Base-by-base conservation (phyloP, 1,140 invertebrate genomes). In the Aphelinus certus region DNA sequence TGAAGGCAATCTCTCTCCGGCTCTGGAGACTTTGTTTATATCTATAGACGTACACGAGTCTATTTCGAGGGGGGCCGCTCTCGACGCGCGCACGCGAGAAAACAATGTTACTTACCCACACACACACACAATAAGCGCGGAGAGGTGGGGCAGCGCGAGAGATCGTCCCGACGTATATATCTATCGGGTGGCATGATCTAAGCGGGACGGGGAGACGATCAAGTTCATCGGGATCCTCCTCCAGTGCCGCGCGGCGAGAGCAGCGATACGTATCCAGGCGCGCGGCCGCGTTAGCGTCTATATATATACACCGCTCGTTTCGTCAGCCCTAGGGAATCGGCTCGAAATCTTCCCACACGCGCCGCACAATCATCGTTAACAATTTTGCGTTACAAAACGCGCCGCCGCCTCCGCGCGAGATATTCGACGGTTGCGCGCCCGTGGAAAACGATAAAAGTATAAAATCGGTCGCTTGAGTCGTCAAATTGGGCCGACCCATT, bases 341-440 rank as follows among this genome's bases (percentile, higher is more conserved):
- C 65, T 56, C 7, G n/a, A 67, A 57, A 67, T 67, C 65, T 67
- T 67, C 65, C 65, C 65, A 67, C 65, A 56, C 26, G 26, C 26
- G 26, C 26, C 26, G 26, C 26, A 26, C 26, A 26, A 26, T 56
- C 56, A 57, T 68, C 55, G 58, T 68, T 68, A 68, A 68, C 53
- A 68, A 68, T 58, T 68, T 68, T n/a, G n/a, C 55, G 26, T 68
- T 68, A 58, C 66, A 57, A 58, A 68, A 68, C 56, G 26, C 26
- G 26, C 26, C 26, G 26, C 26, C 26, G 26, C 26, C 26, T 43
- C 51, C 2, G 51, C 42, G 65, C n/a, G 56, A 26, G 26, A 26
- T 26, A 26, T 26, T 26, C 26, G 26, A 26, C 26, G 26, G 26
- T 26, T 26, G 26, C 26, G 26, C 26, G 26, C 26, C 26, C 26